Conservation (phyloP, 2,797 vertebrate genomes). For the Arrhamphus sclerolepis region DNA sequence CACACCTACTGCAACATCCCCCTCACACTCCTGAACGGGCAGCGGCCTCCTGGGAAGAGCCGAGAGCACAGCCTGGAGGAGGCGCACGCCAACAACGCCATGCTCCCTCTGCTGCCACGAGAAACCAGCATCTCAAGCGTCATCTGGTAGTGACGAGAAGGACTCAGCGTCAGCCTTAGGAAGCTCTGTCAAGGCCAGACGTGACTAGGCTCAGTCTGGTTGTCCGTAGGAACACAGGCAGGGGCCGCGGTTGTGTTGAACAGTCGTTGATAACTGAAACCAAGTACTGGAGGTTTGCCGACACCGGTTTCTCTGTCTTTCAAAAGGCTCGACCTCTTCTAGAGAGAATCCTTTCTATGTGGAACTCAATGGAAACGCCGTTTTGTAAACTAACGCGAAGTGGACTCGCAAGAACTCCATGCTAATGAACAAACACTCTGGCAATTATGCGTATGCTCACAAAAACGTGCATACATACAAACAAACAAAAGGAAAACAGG, state of each 20-base stretch:
- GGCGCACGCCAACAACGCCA: conserved; percentile 96
- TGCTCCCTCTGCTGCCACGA: conserved; percentile 96
- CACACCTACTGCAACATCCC: conserved; percentile 99
- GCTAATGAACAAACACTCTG: conserved; percentile 55
- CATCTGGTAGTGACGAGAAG: conserved; percentile 88
- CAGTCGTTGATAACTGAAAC: conserved; percentile 13
- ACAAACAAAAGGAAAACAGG: conserved; percentile 96
- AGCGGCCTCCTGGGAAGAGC: conserved; percentile 93
- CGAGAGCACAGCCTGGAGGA: conserved; percentile 96
- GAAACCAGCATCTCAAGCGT: conserved; percentile 99
- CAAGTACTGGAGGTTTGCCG: conserved; percentile 63
- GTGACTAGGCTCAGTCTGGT: conserved; percentile 18
- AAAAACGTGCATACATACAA: conserved; percentile 64
- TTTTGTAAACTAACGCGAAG: conserved; percentile 51
- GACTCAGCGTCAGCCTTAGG: conserved; percentile 13
- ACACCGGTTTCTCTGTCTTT: conserved; percentile 82
- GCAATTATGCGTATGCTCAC: conserved; percentile 49
- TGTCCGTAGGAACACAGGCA: conserved; percentile 11
- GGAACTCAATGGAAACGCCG: conserved; percentile 51
- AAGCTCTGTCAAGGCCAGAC: conserved; percentile 24
- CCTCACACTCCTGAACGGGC: conserved; percentile 97
- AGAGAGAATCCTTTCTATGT: conserved; percentile 62
- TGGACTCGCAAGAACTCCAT: conserved; percentile 63
- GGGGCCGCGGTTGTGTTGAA: background rate
- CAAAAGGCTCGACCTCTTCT: conserved; percentile 78